Conservation (phyloP, 2,888 invertebrate species). For the Acronicta alni region DNA sequence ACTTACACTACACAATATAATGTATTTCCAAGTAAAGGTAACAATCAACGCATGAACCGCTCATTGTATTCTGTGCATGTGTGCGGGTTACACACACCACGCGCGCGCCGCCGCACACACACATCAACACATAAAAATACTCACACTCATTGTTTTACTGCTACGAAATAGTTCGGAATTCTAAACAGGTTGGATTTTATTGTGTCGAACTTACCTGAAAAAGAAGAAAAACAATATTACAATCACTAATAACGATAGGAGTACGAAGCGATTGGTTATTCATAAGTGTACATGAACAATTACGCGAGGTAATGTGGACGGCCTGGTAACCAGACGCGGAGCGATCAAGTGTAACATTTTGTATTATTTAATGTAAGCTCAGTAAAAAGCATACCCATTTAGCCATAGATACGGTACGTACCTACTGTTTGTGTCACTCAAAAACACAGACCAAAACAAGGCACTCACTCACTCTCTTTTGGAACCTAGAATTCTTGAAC, state of each 20-base stretch:
- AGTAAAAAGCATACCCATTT: background rate
- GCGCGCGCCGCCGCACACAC: conserved; percentile 19
- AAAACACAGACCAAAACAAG: too few species aligned
- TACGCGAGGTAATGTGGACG: conserved; percentile 33
- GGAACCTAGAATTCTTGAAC: too few species aligned
- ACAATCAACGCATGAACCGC: conserved; percentile 51
- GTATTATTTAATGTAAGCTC: conserved; percentile 21
- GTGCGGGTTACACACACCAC: conserved; percentile 19
- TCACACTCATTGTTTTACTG: conserved; percentile 66
- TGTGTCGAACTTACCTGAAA: conserved; percentile 81
- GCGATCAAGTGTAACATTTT: conserved; percentile 31
- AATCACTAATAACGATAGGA: conserved; percentile 66
- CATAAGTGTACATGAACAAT: conserved; percentile 50
- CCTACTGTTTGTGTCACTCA: too few species aligned
- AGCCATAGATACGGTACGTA: too few species aligned
- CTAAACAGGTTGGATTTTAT: conserved; percentile 72
- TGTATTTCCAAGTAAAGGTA: conserved; percentile 57
- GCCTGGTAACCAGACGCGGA: conserved; percentile 38
- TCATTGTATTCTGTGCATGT: conserved; percentile 47
- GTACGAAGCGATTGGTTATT: conserved; percentile 64
- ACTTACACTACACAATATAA: conserved; percentile 46
- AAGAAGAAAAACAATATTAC: conserved; percentile 70
- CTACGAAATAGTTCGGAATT: conserved; percentile 63
- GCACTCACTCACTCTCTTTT: too few species aligned
- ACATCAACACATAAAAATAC: conserved; percentile 54